Base-by-base conservation (phyloP, 2,797 vertebrate species). In the Chelidonichthys spinosus region DNA sequence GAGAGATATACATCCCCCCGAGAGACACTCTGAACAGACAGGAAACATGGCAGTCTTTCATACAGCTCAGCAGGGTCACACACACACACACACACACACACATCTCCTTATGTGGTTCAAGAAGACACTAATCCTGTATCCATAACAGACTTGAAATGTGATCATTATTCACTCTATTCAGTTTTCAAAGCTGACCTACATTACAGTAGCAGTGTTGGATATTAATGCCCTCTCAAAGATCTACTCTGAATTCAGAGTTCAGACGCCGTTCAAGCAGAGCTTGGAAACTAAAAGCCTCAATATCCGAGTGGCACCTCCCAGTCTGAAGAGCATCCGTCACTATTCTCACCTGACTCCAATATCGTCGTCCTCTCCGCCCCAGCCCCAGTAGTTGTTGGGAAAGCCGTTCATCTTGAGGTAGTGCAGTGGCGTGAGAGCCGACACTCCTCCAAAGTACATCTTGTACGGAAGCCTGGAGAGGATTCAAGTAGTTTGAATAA, bases 361-460 rank as follows among this genome's bases (percentile, higher is more conserved):
- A 71, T 96, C 95, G 0, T 95, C 93, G 0, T 96, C 95, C 83
- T 96, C 96, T 0, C 92, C 95, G 0, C 95, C 94, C 95, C 96
- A 95, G 66, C 95, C 95, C 95, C 95, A 96, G 90, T 95, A 96
- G 73, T 94, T 95, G 81, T 94, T 97, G 54, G 96, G 94, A 60
- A 96, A 96, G 2, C 95, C 95, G 0, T 95, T 96, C 86, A 96
- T 96, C 86, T 94, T 96, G 62, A 96, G 92, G 90, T 96, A 96
- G 66, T 96, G 96, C 79, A 91, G 85, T 6, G 95, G 95, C 0
- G 83, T 74, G 72, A 96, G 85, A 4, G 96, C 96, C 0, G 95
- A 95, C 71, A 96, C 95, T 3, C 96, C 96, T 11, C 96, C 96
- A 50, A 95, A 95, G 87, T 96, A 96, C 78, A 92, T 93, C 69